Conservation (phyloP, 2,113 vertebrate genomes). For the Amblyornis subalaris region DNA sequence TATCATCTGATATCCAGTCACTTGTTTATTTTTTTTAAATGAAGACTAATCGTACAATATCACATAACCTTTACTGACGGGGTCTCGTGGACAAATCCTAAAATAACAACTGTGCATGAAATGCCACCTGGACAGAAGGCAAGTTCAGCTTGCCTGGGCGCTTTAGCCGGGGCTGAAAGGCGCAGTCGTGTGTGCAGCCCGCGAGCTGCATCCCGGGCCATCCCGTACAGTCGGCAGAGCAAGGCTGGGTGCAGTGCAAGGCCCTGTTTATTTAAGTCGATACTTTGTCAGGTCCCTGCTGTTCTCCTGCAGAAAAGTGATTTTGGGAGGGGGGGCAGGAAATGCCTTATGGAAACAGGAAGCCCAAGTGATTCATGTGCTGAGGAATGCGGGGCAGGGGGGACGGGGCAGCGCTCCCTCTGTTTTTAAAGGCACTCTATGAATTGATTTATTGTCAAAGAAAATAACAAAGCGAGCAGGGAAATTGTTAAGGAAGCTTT, state of each 20-base stretch:
- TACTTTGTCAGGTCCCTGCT: conserved; percentile 81
- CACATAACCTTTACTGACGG: neutral
- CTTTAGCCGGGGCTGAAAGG: neutral
- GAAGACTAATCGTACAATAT: neutral
- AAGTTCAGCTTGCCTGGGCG: neutral
- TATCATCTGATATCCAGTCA: neutral
- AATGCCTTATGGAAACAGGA: conserved; percentile 96
- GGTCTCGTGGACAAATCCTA: neutral
- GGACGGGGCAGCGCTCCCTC: conserved; percentile 64
- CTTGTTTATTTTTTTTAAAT: neutral
- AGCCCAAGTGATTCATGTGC: conserved; percentile 94
- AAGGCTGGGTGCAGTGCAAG: conserved; percentile 47
- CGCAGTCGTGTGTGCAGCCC: neutral
- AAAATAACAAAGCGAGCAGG: conserved; percentile 89
- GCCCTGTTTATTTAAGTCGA: conserved; percentile 80
- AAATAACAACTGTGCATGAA: neutral
- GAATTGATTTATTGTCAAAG: conserved; percentile 96
- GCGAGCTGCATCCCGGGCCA: neutral
- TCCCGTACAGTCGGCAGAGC: conserved; percentile 7
- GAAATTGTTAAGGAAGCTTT: conserved; percentile 91
- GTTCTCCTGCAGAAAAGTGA: conserved; percentile 81
- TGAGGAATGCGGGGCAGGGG: conserved; percentile 80
- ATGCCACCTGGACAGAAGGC: neutral
- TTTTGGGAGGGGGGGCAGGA: conserved; percentile 85
- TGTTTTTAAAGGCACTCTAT: conserved; percentile 88